Evolutionary conservation across 1,140 invertebrate genomes (phyloP).

Genomic region (Lasioglossum albipes): DNA sequence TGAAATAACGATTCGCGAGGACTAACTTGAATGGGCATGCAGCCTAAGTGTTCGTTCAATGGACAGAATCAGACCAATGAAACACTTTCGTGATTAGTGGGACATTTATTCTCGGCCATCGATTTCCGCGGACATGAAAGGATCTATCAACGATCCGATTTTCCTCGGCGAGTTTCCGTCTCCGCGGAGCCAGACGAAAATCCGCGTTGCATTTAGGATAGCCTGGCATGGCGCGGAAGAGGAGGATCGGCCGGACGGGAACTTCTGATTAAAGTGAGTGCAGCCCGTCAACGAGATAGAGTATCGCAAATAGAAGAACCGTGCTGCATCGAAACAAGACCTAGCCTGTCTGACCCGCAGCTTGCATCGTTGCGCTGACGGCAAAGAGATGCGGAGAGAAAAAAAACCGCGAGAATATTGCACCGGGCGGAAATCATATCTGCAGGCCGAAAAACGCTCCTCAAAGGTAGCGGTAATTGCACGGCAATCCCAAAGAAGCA

Average conservation of each 20-base stretch:
- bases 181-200: too few species aligned
- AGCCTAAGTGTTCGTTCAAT: too few species aligned
- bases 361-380: neutral
- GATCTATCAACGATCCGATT: too few species aligned
- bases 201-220: neutral
- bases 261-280: conserved; percentile 60
- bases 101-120: too few species aligned
- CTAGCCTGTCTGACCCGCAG: conserved; percentile 1
- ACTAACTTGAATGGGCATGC: too few species aligned
- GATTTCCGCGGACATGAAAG: too few species aligned
- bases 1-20: too few species aligned
- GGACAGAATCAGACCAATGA: too few species aligned
- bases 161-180: too few species aligned
- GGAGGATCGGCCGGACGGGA: conserved; percentile 5
- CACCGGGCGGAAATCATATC: neutral
- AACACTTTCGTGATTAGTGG: too few species aligned
- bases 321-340: conserved; percentile 5
- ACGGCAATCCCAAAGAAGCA: neutral
- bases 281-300: conserved; percentile 41
- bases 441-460: neutral
- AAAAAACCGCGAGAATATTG: neutral
- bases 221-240: neutral
- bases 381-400: neutral
- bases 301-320: conserved; percentile 42
- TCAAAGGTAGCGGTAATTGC: conserved; percentile 18